Evolutionary conservation across 2,113 vertebrate species (phyloP).

Genomic region (Pedetes capensis): DNA sequence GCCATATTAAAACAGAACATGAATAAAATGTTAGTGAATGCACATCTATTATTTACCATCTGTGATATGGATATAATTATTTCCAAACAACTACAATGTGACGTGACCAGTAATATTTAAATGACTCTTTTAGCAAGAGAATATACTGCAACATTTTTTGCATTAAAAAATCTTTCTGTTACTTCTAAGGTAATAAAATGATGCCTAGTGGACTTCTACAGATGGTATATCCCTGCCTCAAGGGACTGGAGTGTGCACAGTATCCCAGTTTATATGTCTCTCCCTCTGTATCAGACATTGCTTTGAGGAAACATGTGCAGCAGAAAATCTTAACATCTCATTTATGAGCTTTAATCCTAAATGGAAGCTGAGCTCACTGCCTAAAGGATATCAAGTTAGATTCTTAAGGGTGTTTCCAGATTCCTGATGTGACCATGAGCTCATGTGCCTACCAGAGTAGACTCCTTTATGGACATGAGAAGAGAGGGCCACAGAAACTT

Average conservation of each 20-base stretch:
- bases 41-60: constrained; percentile 95
- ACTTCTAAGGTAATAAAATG: constrained; percentile 32
- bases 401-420: background rate
- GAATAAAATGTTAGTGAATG: constrained; percentile 89
- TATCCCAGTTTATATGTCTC: background rate
- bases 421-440: background rate
- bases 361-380: background rate
- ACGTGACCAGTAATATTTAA: constrained; percentile 90
- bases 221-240: background rate
- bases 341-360: background rate
- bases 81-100: constrained; percentile 90
- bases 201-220: constrained; percentile 44
- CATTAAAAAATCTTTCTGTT: background rate
- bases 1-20: constrained; percentile 94
- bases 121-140: constrained; percentile 81
- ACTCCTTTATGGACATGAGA: background rate
- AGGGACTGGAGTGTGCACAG: background rate
- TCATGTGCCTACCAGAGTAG: background rate
- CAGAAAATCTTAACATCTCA: fast-evolving
- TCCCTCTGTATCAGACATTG: background rate
- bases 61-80: constrained; percentile 96
- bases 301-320: background rate
- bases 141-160: constrained; percentile 43
- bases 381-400: background rate
- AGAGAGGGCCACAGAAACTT: background rate